Evolutionary conservation across 1,140 invertebrate species (phyloP).

Genomic region (Phortica variegata): DNA sequence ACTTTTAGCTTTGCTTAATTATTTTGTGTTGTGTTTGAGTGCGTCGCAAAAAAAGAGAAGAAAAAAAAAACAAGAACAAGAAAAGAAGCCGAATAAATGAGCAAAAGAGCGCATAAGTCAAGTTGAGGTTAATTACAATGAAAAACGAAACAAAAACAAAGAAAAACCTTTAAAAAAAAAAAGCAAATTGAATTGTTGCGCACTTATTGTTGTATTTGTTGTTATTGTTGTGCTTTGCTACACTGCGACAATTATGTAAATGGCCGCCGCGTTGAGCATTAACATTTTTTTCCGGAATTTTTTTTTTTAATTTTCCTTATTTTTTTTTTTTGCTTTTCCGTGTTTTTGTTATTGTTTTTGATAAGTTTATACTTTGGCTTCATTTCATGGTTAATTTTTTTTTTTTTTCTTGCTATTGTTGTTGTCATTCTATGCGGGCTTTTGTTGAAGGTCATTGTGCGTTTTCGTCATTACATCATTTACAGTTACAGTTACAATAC

Average conservation of each 20-base stretch:
- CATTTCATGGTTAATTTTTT: no score
- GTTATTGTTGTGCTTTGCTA: constrained; percentile 13
- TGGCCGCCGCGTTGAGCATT: constrained; percentile 16
- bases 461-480: no score
- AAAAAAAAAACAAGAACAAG: constrained; percentile 11
- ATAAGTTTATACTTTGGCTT: no score
- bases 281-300: not conserved
- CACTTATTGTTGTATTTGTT: constrained; percentile 5
- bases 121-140: constrained; percentile 47
- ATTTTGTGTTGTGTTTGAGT: constrained; percentile 30
- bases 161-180: no score
- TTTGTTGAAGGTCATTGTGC: constrained; percentile 1
- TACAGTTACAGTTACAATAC: no score
- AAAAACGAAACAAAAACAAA: constrained; percentile 23
- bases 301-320: not conserved
- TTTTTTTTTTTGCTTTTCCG: not conserved
- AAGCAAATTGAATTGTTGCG: constrained; percentile 43
- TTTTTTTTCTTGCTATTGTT: no score
- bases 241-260: constrained; percentile 51
- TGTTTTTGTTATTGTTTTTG: not conserved
- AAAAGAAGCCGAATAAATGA: no score
- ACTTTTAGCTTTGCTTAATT: constrained; percentile 54
- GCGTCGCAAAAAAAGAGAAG: constrained; percentile 35
- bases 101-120: no score
- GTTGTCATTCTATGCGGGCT: no score